Evolutionary conservation across 1,140 invertebrate genomes (phyloP), one percentile per base, ranked within the genome.

Genomic region (Brachionus manjavacas): DNA sequence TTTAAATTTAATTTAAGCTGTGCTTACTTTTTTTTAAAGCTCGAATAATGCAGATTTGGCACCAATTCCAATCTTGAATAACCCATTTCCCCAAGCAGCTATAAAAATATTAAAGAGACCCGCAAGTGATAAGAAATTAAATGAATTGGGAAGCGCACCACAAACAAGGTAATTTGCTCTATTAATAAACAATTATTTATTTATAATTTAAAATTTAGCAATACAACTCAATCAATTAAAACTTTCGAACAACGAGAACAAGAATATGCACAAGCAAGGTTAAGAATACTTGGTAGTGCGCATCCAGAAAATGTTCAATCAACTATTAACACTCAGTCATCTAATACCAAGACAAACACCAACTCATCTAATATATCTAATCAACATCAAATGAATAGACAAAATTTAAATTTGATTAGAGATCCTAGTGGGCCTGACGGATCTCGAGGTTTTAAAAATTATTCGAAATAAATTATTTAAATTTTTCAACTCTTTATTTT

Each of bases 31-130:
- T 66, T 66, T 20, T 70, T 31, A 35, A 31, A 72, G 68, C n/a
- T 72, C 16, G 4, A 72, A 41, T 20, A 72, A 72, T 41, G 16
- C 43, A 0, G 52, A 76, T 76, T 20, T 49, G 35, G 31, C 70
- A 6, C 41, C 72, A 25, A 35, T 76, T 41, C 68, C 68, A 14
- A 49, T 76, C 4, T 46, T 76, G 46, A 76, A 76, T 14, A 76
- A 49, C 31, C 72, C 41, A 14, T 49, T 76, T 49, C 72, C 72
- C 2, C 72, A 76, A 25, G 16, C 79, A 20, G n/a, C 79, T 7
- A 81, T 81, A 41, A 81, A 81, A 81, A 81, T 81, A 11, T 35
- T 81, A 60, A 81, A 81, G 64, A 35, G 79, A 64, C 72, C 72
- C 4, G 31, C 39, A 52, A 76, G 72, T 49, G 43, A 76, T 23